Percentiles rank a stretch among this genome's conserved stretches.
Evolutionary conservation across 2,888 invertebrate species (phyloP).

Genomic region (Tolmerus cingulatus): DNA sequence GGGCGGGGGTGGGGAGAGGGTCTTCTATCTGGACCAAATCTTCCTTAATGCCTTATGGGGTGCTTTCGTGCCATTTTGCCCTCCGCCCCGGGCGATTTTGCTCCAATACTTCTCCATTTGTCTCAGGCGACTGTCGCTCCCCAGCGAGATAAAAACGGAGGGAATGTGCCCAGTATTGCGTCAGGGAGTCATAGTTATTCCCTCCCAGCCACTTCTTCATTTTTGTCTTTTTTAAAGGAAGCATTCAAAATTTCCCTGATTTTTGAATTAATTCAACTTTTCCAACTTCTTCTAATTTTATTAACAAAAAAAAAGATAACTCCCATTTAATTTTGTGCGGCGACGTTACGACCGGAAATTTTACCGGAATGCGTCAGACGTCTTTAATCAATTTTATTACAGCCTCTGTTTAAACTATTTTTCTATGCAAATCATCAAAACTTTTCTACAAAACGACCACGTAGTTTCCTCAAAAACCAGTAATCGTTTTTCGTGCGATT

Average conservation of each 20-base stretch:
- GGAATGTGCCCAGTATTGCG: not conserved
- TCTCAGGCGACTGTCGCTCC: not conserved
- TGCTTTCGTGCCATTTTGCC: not conserved
- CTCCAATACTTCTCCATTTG: not conserved
- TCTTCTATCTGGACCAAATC: constrained; percentile 25
- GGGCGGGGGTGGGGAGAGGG: not conserved
- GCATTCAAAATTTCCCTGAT: not conserved
- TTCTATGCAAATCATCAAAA: not conserved
- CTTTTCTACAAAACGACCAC: not conserved
- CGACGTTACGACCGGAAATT: not conserved
- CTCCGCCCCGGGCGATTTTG: not conserved
- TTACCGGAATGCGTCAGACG: not conserved
- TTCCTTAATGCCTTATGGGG: constrained; percentile 4
- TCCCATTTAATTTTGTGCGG: not conserved
- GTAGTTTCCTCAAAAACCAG: not conserved
- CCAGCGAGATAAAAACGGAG: not conserved
- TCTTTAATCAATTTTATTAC: not conserved
- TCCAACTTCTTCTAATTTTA: not conserved
- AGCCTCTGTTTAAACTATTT: not conserved
- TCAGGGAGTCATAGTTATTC: not conserved
- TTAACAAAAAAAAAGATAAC: not conserved
- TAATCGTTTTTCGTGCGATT: not conserved
- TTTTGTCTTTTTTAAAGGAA: not conserved
- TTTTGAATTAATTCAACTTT: not conserved
- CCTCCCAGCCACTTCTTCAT: not conserved